phyloP scores from a whole-genome alignment of 2,888 invertebrate genomes.

The Orthosia gothica region DNA sequence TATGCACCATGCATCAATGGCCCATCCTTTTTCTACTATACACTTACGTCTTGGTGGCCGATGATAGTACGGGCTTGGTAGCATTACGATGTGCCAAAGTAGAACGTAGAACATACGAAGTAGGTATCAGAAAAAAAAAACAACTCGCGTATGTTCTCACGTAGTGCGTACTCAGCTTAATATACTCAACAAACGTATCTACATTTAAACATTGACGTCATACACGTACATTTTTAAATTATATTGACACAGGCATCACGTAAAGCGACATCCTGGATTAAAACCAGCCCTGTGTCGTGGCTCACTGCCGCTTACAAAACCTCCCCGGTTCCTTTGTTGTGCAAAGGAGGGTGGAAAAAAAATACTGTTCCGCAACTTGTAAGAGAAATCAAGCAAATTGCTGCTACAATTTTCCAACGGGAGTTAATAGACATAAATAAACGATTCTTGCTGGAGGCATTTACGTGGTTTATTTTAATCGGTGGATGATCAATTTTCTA shows the following conservation, averaged over 20 bases:
- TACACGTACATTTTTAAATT: slow-evolving; percentile 68
- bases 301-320: slow-evolving; percentile 73
- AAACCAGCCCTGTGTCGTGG: slow-evolving; percentile 71
- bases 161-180: not conserved
- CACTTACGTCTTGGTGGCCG: too few species aligned
- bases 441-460: slow-evolving; percentile 31
- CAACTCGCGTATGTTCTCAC: not conserved
- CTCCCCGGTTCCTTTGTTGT: slow-evolving; percentile 77
- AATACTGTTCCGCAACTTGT: slow-evolving; percentile 73
- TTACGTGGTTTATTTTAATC: not conserved
- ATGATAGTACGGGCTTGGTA: too few species aligned
- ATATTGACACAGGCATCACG: slow-evolving; percentile 80
- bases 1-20: too few species aligned
- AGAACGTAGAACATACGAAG: not conserved
- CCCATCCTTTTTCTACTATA: too few species aligned
- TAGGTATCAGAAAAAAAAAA: not conserved
- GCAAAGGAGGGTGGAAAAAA: slow-evolving; percentile 75
- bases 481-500: not conserved
- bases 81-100: not conserved
- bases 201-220: slow-evolving; percentile 37
- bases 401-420: slow-evolving; percentile 71
- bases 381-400: slow-evolving; percentile 79
- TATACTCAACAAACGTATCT: slow-evolving; percentile 44
- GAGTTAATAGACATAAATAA: slow-evolving; percentile 72
- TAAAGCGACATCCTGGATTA: slow-evolving; percentile 76